phyloP scores from a whole-genome alignment of 1,140 invertebrate species.

The Thrips palmi region DNA sequence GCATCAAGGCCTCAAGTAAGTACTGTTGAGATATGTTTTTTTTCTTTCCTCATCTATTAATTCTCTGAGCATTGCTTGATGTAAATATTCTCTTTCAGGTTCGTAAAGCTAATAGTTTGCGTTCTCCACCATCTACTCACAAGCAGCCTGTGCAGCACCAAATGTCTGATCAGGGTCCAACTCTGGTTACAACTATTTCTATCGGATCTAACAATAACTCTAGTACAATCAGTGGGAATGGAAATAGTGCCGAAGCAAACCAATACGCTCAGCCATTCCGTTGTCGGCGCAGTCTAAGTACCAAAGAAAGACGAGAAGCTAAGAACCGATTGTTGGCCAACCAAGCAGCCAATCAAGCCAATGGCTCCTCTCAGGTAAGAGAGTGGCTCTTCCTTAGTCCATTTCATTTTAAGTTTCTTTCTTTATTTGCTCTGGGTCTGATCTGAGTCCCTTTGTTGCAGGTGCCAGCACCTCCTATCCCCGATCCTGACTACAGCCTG shows the following conservation, averaged over 20 bases:
- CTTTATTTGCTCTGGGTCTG: too few relatives aligned
- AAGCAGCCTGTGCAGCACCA: constrained; percentile 18
- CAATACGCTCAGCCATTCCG: constrained; percentile 16
- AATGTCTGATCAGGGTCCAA: too few relatives aligned
- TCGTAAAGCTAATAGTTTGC: constrained; percentile 42
- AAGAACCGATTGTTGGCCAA: too few relatives aligned
- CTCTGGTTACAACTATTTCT: too few relatives aligned
- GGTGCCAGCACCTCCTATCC: constrained; percentile 47
- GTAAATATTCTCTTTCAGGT: constrained; percentile 24
- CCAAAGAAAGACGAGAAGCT: too few relatives aligned
- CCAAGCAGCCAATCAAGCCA: too few relatives aligned
- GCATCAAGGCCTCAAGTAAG: constrained; percentile 23
- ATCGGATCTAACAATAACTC: background rate
- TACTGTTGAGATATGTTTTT: constrained; percentile 6
- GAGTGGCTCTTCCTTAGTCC: too few relatives aligned
- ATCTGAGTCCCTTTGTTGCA: too few relatives aligned
- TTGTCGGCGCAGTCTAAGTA: too few relatives aligned
- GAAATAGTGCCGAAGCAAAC: constrained; percentile 2
- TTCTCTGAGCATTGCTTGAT: background rate
- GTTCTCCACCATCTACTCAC: constrained; percentile 27
- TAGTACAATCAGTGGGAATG: background rate
- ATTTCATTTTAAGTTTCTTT: too few relatives aligned
- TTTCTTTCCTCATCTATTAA: background rate
- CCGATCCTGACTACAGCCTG: constrained; percentile 76
- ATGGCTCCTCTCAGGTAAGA: too few relatives aligned